Percentiles rank a stretch among this genome's conserved stretches.
Conservation (phyloP, 30 jellyfish, hydroid and myxozoan species). For the Sanderia malayensis region DNA sequence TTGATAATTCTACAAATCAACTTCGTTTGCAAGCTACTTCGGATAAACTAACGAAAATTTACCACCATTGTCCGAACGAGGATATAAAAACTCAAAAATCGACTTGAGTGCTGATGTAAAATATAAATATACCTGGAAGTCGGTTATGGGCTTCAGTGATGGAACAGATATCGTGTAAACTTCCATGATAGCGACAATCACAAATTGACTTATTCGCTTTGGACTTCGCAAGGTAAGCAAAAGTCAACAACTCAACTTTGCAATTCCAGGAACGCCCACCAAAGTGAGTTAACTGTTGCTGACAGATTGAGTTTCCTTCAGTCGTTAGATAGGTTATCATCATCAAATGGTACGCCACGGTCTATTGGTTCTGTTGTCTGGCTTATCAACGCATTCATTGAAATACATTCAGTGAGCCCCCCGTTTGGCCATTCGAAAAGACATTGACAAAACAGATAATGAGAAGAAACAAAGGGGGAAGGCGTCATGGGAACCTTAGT, state of each 20-base stretch:
- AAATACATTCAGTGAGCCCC: neutral
- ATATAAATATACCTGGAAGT: conserved; percentile 91
- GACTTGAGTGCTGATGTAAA: too few relatives aligned
- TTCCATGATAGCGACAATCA: conserved; percentile 59
- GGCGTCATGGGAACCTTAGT: neutral
- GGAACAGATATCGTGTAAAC: conserved; percentile 86
- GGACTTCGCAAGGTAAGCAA: too few relatives aligned
- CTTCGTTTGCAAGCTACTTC: too few relatives aligned
- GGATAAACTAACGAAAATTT: too few relatives aligned
- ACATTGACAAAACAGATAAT: neutral
- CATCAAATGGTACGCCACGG: too few relatives aligned
- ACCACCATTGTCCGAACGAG: too few relatives aligned
- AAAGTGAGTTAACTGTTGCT: neutral
- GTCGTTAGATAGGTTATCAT: neutral
- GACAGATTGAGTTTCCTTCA: neutral
- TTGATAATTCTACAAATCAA: too few relatives aligned
- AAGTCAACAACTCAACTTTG: too few relatives aligned
- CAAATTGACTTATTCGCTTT: neutral
- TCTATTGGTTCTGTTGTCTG: neutral
- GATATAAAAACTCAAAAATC: too few relatives aligned
- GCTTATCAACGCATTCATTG: neutral
- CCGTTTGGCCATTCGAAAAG: neutral
- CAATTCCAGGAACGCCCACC: neutral
- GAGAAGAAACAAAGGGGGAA: neutral
- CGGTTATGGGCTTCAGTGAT: conserved; percentile 84